Evolutionary conservation across 2,888 invertebrate genomes (phyloP).

Genomic region (Torymus tubicola): DNA sequence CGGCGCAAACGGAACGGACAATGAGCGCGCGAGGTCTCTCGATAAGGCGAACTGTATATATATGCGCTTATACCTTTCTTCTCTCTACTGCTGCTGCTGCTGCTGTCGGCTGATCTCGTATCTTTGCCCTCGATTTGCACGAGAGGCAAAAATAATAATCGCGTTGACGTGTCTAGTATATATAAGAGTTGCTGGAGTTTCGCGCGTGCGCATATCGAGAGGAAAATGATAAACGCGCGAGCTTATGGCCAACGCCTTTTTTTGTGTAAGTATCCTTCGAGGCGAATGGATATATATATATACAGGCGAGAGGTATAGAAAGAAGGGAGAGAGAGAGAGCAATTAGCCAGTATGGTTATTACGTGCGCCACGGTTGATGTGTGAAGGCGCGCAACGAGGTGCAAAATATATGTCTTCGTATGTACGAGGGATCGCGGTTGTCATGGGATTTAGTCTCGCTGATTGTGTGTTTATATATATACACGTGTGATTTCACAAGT

Average conservation of each 20-base stretch:
- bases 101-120: constrained; percentile 1
- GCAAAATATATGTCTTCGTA: no score
- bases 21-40: no score
- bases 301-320: background rate
- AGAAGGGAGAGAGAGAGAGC: background rate
- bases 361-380: background rate
- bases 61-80: no score
- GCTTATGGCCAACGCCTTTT: constrained; percentile 8
- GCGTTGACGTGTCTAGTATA: constrained; percentile 2
- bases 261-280: background rate
- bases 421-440: no score
- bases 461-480: no score
- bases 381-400: background rate
- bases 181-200: no score
- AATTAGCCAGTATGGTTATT: constrained; percentile 32
- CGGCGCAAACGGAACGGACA: no score
- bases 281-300: no score
- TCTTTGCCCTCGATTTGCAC: constrained; percentile 21
- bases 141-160: constrained; percentile 39
- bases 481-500: no score
- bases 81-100: no score
- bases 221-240: constrained; percentile 46
- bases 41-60: no score
- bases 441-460: no score
- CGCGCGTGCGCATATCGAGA: constrained; percentile 1